Evolutionary conservation across 1,140 invertebrate species (phyloP).

Genomic region (Plectrocnemia conspersa): DNA sequence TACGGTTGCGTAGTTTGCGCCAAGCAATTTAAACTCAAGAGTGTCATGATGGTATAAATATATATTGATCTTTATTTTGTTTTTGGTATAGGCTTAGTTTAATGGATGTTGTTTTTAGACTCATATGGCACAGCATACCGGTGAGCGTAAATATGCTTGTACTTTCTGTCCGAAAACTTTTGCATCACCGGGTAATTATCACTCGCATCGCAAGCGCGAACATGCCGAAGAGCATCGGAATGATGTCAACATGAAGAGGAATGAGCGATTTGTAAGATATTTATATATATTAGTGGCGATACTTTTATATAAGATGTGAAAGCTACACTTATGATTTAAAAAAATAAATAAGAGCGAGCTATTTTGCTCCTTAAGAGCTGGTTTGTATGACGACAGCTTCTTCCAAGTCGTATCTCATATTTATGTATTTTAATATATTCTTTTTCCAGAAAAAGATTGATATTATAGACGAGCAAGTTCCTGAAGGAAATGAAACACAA

Average conservation of each 20-base stretch:
- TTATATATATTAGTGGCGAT: not conserved
- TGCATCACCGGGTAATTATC: slow-evolving; percentile 16
- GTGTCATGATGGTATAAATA: slow-evolving; percentile 21
- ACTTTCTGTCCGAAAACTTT: slow-evolving; percentile 18
- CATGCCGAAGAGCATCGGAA: slow-evolving; percentile 19
- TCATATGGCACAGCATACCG: slow-evolving; percentile 20
- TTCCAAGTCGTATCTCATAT: no score
- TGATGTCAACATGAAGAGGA: slow-evolving; percentile 1
- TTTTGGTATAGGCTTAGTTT: not conserved
- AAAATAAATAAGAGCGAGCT: no score
- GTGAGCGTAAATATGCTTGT: slow-evolving; percentile 16
- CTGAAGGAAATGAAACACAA: slow-evolving; percentile 2
- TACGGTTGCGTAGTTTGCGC: slow-evolving; percentile 27
- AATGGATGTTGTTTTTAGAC: slow-evolving; percentile 9
- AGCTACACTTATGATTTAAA: not conserved
- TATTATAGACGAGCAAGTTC: not conserved
- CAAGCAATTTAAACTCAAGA: slow-evolving; percentile 30
- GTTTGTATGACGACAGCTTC: no score
- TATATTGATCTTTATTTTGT: not conserved
- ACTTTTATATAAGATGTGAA: not conserved
- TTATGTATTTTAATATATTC: no score
- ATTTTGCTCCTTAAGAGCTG: no score
- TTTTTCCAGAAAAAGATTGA: slow-evolving; percentile 14
- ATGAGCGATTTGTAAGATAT: slow-evolving; percentile 17
- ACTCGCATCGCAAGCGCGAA: slow-evolving; percentile 14